A percentile compares a stretch with the other conserved stretches of the same genome.
phyloP scores from a whole-genome alignment of 2,888 invertebrate species.

The Cheilosia urbana region DNA sequence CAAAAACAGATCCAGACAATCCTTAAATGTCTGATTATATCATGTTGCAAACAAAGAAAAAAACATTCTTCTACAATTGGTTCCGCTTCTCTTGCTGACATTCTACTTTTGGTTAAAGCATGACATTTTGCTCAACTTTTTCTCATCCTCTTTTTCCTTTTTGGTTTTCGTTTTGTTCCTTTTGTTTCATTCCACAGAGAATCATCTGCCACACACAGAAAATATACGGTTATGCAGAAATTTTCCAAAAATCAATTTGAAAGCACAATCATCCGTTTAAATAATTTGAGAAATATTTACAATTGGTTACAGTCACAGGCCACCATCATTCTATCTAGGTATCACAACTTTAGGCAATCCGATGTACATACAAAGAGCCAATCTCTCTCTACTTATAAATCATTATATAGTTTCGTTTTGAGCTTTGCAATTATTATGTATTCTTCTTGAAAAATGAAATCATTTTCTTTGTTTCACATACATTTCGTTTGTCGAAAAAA shows the following conservation, averaged over 20 bases:
- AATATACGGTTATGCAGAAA: constrained; percentile 45
- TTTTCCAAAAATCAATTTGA: constrained; percentile 3
- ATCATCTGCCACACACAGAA: constrained; percentile 60
- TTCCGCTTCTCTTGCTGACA: constrained; percentile 62
- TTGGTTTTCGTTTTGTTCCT: constrained; percentile 39
- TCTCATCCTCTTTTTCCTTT: constrained; percentile 37
- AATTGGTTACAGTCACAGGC: constrained; percentile 18
- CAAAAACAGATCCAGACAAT: constrained; percentile 25
- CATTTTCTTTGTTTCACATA: constrained; percentile 48
- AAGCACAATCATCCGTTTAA: constrained; percentile 20
- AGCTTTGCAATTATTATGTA: constrained; percentile 61
- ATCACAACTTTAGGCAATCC: constrained; percentile 33
- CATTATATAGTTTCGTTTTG: constrained; percentile 52
- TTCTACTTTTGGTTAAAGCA: constrained; percentile 56
- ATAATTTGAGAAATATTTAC: constrained; percentile 33
- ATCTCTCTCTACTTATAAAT: constrained; percentile 28
- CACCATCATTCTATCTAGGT: constrained; percentile 17
- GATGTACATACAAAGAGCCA: constrained; percentile 40
- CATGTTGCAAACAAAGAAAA: constrained; percentile 24
- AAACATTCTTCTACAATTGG: constrained; percentile 38
- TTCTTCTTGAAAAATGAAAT: constrained; percentile 40
- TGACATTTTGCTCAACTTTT: constrained; percentile 52
- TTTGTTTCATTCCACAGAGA: constrained; percentile 58
- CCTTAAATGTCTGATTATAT: constrained; percentile 32
- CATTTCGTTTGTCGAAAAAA: constrained; percentile 56